Evolutionary conservation across 2,888 invertebrate genomes (phyloP), one percentile per base, ranked within the genome.

Genomic region (Calameuta filiformis): DNA sequence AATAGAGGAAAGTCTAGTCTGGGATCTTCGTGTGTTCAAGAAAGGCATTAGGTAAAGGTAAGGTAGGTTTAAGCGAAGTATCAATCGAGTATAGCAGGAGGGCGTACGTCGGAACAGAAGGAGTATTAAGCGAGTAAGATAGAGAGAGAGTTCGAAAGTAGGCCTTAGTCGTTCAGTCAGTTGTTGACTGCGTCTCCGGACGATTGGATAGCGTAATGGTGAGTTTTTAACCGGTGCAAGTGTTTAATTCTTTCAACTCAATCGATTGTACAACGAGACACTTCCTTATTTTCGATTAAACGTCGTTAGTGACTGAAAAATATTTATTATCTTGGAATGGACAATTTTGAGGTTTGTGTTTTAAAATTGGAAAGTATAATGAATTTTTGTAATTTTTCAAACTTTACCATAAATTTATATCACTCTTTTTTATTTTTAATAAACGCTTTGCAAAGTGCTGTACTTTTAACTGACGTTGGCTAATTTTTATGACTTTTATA

Each of bases 111-210:
- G 79, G 79, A 80, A 78, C 84, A 83, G 86, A 82, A 85, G 85
- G 87, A 86, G 87, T 84, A 83, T 85, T 82, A 79, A 80, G 78
- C 79, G 80, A 79, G 83, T 75, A 82, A 89, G 86, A 87, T 86
- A 88, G 85, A 89, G 90, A 90, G 90, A 90, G 90, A 90, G 90
- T 90, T 90, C 85, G 91, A 91, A 91, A 91, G 91, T 91, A 91
- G 91, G 90, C 85, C 89, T 89, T 79, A 81, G 86, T 86, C 87
- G 86, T 84, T 87, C 90, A 91, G 90, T 91, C 89, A 89, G 90
- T 90, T 87, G 87, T 89, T 86, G 90, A 88, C 90, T 87, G 87
- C 88, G 86, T 89, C 86, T 85, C 85, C 86, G 87, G 86, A 87
- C 90, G 90, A 89, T 89, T 88, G 89, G 86, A 87, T 83, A 83